Percentiles rank a stretch among this genome's conserved stretches.
Evolutionary conservation across 2,797 vertebrate genomes (phyloP).

Genomic region (Pteronotus mesoamericanus): DNA sequence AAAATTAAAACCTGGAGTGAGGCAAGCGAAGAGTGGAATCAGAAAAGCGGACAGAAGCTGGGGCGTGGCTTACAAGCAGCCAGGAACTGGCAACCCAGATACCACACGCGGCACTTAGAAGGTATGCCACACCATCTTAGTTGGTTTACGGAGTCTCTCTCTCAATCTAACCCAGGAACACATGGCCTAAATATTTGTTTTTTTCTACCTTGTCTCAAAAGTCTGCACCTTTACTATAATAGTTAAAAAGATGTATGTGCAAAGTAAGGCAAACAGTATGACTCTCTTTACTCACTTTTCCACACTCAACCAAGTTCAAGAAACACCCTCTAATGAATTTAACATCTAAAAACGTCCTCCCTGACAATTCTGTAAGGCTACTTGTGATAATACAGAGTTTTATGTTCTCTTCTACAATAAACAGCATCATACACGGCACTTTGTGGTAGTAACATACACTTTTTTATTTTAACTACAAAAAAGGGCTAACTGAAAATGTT

Average conservation of each 20-base stretch:
- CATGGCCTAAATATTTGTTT: not conserved
- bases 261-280: not conserved
- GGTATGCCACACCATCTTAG: fast-evolving
- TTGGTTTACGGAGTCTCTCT: not conserved
- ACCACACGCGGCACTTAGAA: not conserved
- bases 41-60: not conserved
- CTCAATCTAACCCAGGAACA: not conserved
- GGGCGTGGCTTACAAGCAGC: not conserved
- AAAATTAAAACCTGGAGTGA: not conserved
- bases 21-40: not conserved
- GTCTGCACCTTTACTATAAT: not conserved
- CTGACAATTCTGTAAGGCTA: not conserved
- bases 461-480: not conserved
- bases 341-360: not conserved
- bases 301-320: not conserved
- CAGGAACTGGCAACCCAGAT: not conserved
- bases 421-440: not conserved
- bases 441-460: not conserved
- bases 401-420: not conserved
- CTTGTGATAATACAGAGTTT: not conserved
- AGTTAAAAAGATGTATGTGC: not conserved
- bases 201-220: not conserved
- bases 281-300: not conserved
- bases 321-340: not conserved
- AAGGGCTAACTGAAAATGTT: not conserved